Conservation (phyloP, 2,888 invertebrate genomes). For the Cancer borealis region DNA sequence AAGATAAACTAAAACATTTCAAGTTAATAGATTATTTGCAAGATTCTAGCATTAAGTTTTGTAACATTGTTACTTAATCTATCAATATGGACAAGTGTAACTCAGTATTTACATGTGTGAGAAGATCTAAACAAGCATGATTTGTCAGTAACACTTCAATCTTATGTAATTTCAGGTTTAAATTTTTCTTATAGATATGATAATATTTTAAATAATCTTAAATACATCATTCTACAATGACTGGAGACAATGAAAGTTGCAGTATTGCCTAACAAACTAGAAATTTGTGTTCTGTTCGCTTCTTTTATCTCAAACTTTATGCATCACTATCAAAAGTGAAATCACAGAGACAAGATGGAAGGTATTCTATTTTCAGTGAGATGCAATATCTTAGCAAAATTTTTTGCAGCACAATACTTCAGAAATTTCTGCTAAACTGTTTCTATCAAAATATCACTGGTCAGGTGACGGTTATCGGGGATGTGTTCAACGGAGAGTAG, state of each 20-base stretch:
- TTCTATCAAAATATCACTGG: constrained; percentile 76
- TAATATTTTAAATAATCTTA: not conserved
- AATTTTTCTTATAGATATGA: not conserved
- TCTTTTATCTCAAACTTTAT: not conserved
- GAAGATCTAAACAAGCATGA: constrained; percentile 7
- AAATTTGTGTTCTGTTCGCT: not conserved
- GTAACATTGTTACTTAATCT: not conserved
- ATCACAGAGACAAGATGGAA: not conserved
- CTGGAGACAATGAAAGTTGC: not conserved
- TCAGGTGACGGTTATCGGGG: constrained; percentile 77
- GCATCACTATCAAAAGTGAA: not conserved
- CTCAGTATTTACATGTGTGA: not conserved
- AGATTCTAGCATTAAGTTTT: not conserved
- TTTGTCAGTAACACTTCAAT: not conserved
- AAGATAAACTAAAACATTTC: not conserved
- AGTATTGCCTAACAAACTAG: not conserved
- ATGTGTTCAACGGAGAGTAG: constrained; percentile 84
- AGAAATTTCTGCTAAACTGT: constrained; percentile 57
- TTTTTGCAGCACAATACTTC: not conserved
- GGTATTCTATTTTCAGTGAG: not conserved
- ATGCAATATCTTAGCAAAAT: not conserved
- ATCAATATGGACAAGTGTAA: constrained; percentile 2
- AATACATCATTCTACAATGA: not conserved
- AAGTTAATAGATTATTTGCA: not conserved
- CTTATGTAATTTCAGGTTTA: not conserved